Conservation (phyloP, 2,113 vertebrate species). For the Pterocles burchelli region DNA sequence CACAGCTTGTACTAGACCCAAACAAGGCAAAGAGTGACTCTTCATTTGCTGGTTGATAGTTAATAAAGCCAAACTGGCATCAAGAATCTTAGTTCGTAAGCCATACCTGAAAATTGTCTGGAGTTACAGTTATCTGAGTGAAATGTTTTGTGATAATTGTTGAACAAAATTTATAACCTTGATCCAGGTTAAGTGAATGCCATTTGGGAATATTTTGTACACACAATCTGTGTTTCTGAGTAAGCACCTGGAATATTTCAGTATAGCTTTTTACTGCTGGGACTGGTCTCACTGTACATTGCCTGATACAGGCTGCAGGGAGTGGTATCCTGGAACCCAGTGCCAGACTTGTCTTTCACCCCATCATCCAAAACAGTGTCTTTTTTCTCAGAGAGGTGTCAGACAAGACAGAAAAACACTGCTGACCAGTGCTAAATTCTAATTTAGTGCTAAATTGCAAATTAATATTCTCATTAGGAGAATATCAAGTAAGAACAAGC, state of each 20-base stretch:
- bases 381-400: background rate
- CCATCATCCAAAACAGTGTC: background rate
- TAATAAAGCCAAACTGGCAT: background rate
- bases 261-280: background rate
- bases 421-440: background rate
- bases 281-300: background rate
- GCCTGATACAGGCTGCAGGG: background rate
- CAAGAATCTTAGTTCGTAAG: background rate
- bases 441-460: background rate
- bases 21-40: background rate
- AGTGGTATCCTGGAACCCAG: background rate
- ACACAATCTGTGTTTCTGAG: background rate
- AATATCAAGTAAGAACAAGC: background rate
- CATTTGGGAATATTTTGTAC: background rate
- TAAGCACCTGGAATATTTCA: background rate
- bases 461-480: background rate
- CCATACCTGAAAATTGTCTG: background rate
- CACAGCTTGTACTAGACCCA: background rate
- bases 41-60: background rate
- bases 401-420: background rate
- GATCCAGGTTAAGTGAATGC: background rate
- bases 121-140: background rate
- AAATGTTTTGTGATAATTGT: background rate
- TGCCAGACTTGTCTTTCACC: background rate
- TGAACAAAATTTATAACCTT: background rate